Conservation (phyloP, 2,797 vertebrate genomes). For the Phrynocephalus guinanensis region DNA sequence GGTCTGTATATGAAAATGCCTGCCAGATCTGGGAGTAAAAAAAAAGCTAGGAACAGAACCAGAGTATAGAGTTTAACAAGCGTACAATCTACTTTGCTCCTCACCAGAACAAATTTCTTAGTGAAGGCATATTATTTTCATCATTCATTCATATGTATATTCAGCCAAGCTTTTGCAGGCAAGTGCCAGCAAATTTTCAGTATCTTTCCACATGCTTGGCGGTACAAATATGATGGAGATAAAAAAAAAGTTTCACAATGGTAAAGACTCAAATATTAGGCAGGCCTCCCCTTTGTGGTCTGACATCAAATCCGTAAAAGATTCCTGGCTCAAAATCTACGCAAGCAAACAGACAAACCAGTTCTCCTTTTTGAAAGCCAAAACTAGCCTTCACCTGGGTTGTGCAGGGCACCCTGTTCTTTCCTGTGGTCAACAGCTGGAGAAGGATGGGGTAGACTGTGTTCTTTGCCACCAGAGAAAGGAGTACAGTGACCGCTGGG, state of each 20-base stretch:
- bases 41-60: background rate
- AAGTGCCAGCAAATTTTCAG: background rate
- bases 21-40: background rate
- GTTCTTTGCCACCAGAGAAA: background rate
- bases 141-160: background rate
- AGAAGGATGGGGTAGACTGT: background rate
- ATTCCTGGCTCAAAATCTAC: background rate
- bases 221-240: background rate
- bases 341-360: no score
- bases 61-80: background rate
- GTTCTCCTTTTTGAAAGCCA: background rate
- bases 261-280: background rate
- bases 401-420: background rate
- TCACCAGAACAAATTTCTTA: background rate
- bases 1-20: background rate
- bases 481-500: no score
- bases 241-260: background rate
- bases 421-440: background rate
- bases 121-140: background rate
- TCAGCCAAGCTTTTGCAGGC: background rate
- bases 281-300: background rate
- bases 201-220: background rate
- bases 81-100: background rate
- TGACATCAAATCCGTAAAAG: background rate
- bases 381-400: background rate